Evolutionary conservation across 2,888 invertebrate genomes (phyloP).

Genomic region (Cryptocephalus moraei): DNA sequence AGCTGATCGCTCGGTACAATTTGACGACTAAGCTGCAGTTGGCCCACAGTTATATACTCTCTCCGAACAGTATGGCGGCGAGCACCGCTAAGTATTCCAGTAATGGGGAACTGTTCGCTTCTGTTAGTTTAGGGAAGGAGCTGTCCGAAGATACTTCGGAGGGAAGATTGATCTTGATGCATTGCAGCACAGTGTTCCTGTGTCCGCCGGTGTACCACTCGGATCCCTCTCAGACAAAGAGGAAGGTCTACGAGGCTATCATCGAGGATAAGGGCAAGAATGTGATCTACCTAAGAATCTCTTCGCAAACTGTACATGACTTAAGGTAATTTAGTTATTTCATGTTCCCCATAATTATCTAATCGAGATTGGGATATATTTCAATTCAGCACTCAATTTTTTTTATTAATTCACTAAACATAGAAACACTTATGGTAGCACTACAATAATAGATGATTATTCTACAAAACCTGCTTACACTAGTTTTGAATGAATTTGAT

Average conservation of each 20-base stretch:
- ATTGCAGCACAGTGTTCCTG: conserved; percentile 57
- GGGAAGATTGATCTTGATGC: conserved; percentile 66
- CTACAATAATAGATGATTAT: no score
- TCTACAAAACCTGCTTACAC: no score
- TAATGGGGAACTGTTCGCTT: conserved; percentile 65
- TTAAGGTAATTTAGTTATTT: conserved; percentile 2
- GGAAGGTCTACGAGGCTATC: conserved; percentile 59
- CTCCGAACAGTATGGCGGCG: conserved; percentile 56
- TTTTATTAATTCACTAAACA: no score
- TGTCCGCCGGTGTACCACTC: conserved; percentile 16
- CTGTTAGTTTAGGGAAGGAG: conserved; percentile 59
- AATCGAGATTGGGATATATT: no score
- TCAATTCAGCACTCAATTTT: no score
- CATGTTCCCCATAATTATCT: no score
- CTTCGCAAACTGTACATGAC: conserved; percentile 23
- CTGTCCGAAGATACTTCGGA: conserved; percentile 75
- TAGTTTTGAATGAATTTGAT: no score
- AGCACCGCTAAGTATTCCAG: conserved; percentile 67
- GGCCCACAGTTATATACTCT: conserved; percentile 57
- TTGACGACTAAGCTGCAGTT: conserved; percentile 53
- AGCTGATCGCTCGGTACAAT: conserved; percentile 59
- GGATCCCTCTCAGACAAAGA: conserved; percentile 20
- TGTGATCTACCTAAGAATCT: conserved; percentile 56
- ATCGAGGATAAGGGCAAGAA: conserved; percentile 69
- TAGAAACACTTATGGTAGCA: no score